Percentiles rank a stretch among this genome's conserved stretches.
phyloP scores from a whole-genome alignment of 2,888 invertebrate genomes.

The Hylaea fasciaria region DNA sequence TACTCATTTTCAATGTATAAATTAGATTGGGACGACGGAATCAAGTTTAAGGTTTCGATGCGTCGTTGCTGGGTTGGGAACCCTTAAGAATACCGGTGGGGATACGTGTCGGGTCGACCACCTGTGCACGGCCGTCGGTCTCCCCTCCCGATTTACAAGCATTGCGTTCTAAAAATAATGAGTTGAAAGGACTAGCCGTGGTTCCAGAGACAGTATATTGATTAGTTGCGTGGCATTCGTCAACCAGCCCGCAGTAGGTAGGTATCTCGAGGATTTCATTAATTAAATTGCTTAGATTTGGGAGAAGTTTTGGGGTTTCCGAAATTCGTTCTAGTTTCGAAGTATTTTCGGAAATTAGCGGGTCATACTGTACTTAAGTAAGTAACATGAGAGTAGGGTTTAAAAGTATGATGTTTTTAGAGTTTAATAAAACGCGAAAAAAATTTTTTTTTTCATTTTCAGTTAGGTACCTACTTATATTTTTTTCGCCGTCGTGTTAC shows the following conservation, averaged over 20 bases:
- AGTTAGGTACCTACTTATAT: too few relatives aligned
- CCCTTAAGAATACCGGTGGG: slow-evolving; percentile 27
- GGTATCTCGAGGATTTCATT: neutral
- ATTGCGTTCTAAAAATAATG: slow-evolving; percentile 30
- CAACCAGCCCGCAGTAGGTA: neutral
- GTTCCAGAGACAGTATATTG: slow-evolving; percentile 6
- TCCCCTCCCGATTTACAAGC: slow-evolving; percentile 15
- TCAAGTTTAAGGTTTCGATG: slow-evolving; percentile 25
- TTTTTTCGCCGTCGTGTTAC: too few relatives aligned
- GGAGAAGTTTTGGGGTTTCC: slow-evolving; percentile 1
- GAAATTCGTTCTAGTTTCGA: neutral
- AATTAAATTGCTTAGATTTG: slow-evolving; percentile 1
- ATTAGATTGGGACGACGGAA: slow-evolving; percentile 16
- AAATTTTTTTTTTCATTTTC: too few relatives aligned
- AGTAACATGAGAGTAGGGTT: too few relatives aligned
- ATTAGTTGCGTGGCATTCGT: slow-evolving; percentile 8
- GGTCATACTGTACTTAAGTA: too few relatives aligned
- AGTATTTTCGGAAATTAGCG: too few relatives aligned
- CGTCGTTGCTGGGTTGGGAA: slow-evolving; percentile 17
- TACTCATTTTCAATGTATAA: slow-evolving; percentile 14
- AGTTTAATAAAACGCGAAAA: too few relatives aligned
- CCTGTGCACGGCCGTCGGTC: slow-evolving; percentile 29
- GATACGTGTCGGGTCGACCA: slow-evolving; percentile 24
- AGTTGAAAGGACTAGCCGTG: slow-evolving; percentile 15
- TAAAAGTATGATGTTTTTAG: too few relatives aligned